Percentiles rank a stretch among this genome's conserved stretches.
These are phyloP conservation scores for Colaptes auratus DNA, from an alignment of 2,113 vertebrate genomes.

Conservation along the genomic window DNA sequence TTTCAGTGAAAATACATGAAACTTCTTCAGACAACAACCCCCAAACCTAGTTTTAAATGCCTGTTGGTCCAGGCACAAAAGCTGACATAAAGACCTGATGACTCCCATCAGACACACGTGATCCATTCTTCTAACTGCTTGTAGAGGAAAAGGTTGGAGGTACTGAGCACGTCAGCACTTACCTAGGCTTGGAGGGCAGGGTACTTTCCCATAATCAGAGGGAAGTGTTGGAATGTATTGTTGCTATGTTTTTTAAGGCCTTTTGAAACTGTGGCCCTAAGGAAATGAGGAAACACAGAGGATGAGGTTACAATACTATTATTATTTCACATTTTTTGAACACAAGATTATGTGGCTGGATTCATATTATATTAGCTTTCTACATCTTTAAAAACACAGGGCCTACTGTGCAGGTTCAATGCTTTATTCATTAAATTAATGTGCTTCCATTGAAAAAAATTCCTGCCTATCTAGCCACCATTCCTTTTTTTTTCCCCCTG, in stretches of 20 bases:
- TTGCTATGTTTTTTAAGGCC: constrained; percentile 56
- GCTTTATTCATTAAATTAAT: background rate
- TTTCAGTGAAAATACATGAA: background rate
- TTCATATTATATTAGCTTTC: constrained; percentile 28
- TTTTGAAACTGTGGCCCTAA: constrained; percentile 60
- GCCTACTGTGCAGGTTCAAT: background rate
- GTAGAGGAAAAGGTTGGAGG: background rate
- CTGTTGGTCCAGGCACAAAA: background rate
- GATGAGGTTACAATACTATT: constrained; percentile 57
- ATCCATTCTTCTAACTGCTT: background rate
- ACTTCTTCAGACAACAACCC: background rate
- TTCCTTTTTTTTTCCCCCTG: background rate
- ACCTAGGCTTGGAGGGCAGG: constrained; percentile 25
- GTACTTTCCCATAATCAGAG: constrained; percentile 48
- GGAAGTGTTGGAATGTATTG: constrained; percentile 61
- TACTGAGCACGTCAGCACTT: background rate
- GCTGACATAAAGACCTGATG: constrained; percentile 4
- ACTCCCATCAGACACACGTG: background rate
- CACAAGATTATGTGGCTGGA: background rate
- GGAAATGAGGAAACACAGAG: constrained; percentile 59
- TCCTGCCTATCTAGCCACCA: background rate
- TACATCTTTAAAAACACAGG: constrained; percentile 17
- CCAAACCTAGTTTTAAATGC: background rate
- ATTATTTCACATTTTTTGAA: constrained; percentile 55
- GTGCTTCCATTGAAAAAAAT: background rate